Evolutionary conservation across 2,797 vertebrate species (phyloP).

Genomic region (Gephyroberyx darwinii): DNA sequence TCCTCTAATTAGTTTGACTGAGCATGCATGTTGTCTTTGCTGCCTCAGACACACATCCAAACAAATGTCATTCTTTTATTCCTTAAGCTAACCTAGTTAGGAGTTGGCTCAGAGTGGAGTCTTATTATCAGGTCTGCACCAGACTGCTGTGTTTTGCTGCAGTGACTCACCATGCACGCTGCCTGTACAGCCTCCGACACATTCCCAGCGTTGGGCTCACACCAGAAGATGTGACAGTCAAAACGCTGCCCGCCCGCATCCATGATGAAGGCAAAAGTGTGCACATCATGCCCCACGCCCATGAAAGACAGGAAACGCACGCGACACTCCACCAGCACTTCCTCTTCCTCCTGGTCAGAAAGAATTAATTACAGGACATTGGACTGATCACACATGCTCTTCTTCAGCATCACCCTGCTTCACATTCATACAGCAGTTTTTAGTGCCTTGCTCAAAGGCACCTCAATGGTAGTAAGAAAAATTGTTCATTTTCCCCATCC

Average conservation of each 20-base stretch:
- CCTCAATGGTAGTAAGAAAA: too few relatives aligned
- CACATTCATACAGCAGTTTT: too few relatives aligned
- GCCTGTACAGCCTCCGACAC: slow-evolving; percentile 97
- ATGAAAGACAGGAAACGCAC: slow-evolving; percentile 98
- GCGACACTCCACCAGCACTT: slow-evolving; percentile 93
- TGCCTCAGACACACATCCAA: not conserved
- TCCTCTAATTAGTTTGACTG: too few relatives aligned
- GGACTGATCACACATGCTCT: too few relatives aligned
- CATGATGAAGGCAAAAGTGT: slow-evolving; percentile 97
- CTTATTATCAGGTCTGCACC: not conserved
- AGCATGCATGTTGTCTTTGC: too few relatives aligned
- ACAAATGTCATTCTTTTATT: not conserved
- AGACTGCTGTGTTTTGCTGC: not conserved
- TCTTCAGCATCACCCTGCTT: too few relatives aligned
- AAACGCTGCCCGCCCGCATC: slow-evolving; percentile 93
- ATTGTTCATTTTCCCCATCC: too few relatives aligned
- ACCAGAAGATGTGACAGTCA: slow-evolving; percentile 97
- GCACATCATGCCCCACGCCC: slow-evolving; percentile 92
- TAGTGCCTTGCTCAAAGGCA: too few relatives aligned
- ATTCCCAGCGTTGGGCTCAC: slow-evolving; percentile 92
- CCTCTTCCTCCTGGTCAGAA: slow-evolving; percentile 85
- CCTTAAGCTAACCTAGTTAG: too few relatives aligned
- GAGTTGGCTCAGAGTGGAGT: not conserved
- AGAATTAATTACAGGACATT: not conserved
- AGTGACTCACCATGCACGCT: slow-evolving; percentile 93